Conservation (phyloP, 2,113 vertebrate genomes). For the Elachura formosa region DNA sequence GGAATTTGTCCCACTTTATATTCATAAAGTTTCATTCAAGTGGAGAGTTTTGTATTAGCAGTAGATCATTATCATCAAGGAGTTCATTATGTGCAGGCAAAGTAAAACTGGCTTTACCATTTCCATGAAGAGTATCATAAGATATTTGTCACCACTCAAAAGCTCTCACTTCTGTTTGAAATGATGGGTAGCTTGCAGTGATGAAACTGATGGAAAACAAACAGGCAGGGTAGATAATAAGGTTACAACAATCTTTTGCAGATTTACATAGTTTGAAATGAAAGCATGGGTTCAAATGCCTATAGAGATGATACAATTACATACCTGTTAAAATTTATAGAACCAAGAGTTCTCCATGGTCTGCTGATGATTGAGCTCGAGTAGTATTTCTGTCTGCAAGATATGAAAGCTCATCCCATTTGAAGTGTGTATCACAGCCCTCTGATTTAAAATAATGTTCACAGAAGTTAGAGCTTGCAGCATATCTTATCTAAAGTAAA, state of each 20-base stretch:
- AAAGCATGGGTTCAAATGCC: neutral
- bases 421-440: neutral
- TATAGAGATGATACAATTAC: neutral
- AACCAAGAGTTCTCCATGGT: neutral
- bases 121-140: neutral
- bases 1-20: neutral
- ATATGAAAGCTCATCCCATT: neutral
- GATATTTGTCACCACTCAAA: neutral
- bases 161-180: neutral
- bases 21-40: neutral
- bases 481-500: neutral
- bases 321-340: neutral
- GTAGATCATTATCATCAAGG: neutral
- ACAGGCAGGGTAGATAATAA: neutral
- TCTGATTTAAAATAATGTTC: neutral
- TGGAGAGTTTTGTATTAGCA: neutral
- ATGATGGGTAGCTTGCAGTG: neutral
- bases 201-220: neutral
- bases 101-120: neutral
- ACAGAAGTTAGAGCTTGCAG: neutral
- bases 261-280: neutral
- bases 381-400: neutral
- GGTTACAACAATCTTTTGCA: neutral
- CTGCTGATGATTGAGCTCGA: neutral
- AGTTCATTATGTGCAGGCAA: neutral